A percentile compares a stretch with the other conserved stretches of the same genome.
Evolutionary conservation across 2,888 invertebrate species (phyloP).

Genomic region (Acanthosoma haemorrhoidale): DNA sequence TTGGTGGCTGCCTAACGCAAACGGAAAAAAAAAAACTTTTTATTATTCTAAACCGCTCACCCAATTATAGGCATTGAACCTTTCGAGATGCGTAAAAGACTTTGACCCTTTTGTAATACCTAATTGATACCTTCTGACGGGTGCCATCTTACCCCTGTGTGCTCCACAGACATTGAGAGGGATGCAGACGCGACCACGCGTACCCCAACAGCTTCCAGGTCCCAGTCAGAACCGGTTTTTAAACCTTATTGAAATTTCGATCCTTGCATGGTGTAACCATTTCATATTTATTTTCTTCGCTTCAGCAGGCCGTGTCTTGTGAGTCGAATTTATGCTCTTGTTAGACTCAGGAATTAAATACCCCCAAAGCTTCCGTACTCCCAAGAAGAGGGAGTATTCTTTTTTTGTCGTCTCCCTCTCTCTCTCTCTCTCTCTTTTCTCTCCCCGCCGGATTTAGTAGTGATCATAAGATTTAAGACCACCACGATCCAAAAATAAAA

Average conservation of each 20-base stretch:
- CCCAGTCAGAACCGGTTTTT: conserved; percentile 8
- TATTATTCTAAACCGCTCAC: too few species aligned
- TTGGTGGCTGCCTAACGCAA: too few species aligned
- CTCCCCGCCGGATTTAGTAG: conserved; percentile 11
- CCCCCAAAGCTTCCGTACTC: conserved; percentile 15
- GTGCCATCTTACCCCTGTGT: too few species aligned
- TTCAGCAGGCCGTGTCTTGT: not conserved
- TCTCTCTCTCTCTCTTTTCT: not conserved
- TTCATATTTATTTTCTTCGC: conserved; percentile 15
- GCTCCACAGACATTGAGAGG: too few species aligned
- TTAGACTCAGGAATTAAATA: conserved; percentile 16
- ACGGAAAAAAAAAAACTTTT: too few species aligned
- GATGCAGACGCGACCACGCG: not conserved
- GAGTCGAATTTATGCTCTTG: conserved; percentile 18
- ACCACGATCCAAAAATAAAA: conserved; percentile 6
- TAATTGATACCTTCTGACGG: too few species aligned
- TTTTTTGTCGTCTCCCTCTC: not conserved
- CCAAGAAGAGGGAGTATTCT: not conserved
- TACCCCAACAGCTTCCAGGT: too few species aligned
- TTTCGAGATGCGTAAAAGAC: too few species aligned
- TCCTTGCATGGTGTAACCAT: not conserved
- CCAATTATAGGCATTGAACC: too few species aligned
- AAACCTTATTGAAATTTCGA: conserved; percentile 25
- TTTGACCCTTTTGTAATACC: too few species aligned
- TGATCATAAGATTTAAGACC: not conserved